Base-by-base conservation (phyloP, 2,888 invertebrate species). In the Sipunculus nudus region DNA sequence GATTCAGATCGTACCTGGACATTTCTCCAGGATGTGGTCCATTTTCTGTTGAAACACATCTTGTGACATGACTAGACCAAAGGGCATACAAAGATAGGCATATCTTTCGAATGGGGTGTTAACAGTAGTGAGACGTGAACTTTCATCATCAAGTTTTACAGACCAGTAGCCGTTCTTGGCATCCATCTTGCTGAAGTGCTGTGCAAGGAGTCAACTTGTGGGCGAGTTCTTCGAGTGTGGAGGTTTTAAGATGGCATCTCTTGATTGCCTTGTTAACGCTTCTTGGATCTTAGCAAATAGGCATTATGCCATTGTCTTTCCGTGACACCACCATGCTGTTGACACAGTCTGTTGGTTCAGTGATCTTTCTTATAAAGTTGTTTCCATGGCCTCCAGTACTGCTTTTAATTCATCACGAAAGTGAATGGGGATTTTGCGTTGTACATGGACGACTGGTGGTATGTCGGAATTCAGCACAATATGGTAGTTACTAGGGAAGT, bases 231-330 rank as follows among this genome's bases (percentile, higher is more conserved):
- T 59, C 59, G 13, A 59, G n/a, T 5, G 61, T 62, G 3, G 31
- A 55, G 41, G 50, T 59, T 16, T 21, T 29, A 32, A 61, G 55
- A 39, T 68, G 70, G 1, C 66, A 61, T 39, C 67, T 38, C 21
- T 21, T 23, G 4, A 72, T 65, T 0, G 63, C 67, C 21, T 35
- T 47, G 28, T 72, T 72, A 1, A 70, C 41, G 45, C 63, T 62
- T 50, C 21, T 43, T 43, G 43, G 47, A 47, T 47, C 47, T 16
- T 13, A 35, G 16, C 35, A 35, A 16, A 35, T 35, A 10, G 8
- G 35, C 35, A 35, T 13, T 13, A 13, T 35, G 16, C 16, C 35
- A 13, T 35, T 35, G 16, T 13, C 10, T 16, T 35, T 35, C 35
- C 35, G 8, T 10, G 35, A 35, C 16, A 35, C 35, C 8, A 35